These are phyloP conservation scores for Opisthograptis luteolata DNA, from an alignment of 2,888 invertebrate genomes.

Conservation along the genomic window DNA sequence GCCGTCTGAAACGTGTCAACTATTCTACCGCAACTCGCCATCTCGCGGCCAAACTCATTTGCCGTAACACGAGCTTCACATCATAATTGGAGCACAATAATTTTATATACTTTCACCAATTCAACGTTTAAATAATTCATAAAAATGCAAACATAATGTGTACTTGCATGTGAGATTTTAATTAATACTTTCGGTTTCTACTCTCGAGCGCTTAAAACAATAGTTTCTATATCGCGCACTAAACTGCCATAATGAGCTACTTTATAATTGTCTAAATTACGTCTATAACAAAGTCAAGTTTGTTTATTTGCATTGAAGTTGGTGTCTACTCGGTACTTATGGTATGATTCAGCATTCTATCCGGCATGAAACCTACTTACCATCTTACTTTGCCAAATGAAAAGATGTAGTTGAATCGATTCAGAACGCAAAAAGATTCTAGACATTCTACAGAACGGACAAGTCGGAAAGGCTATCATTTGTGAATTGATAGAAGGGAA, in stretches of 20 bases:
- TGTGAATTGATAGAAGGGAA: slow-evolving; percentile 38
- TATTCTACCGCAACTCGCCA: slow-evolving; percentile 38
- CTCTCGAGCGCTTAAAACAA: slow-evolving; percentile 50
- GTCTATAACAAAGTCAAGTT: slow-evolving; percentile 23
- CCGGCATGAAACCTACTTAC: too few species aligned
- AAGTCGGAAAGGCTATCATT: slow-evolving; percentile 21
- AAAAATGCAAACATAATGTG: slow-evolving; percentile 57
- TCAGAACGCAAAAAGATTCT: background rate
- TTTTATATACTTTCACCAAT: slow-evolving; percentile 74
- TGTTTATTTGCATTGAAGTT: slow-evolving; percentile 11
- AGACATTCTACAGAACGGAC: background rate
- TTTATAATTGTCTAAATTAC: slow-evolving; percentile 23
- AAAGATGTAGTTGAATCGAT: too few species aligned
- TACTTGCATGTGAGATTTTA: slow-evolving; percentile 50
- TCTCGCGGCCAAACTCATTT: slow-evolving; percentile 48
- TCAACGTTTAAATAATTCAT: slow-evolving; percentile 63
- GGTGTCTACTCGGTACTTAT: too few species aligned
- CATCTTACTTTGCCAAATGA: too few species aligned
- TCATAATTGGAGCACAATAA: slow-evolving; percentile 78
- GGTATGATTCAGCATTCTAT: too few species aligned
- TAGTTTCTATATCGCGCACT: slow-evolving; percentile 30
- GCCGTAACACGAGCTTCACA: slow-evolving; percentile 61
- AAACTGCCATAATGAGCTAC: slow-evolving; percentile 22
- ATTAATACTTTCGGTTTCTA: slow-evolving; percentile 71
- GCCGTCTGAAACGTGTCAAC: slow-evolving; percentile 34